Conservation (phyloP, 64 coral and sea anemone genomes). For the Montipora foliosa region DNA sequence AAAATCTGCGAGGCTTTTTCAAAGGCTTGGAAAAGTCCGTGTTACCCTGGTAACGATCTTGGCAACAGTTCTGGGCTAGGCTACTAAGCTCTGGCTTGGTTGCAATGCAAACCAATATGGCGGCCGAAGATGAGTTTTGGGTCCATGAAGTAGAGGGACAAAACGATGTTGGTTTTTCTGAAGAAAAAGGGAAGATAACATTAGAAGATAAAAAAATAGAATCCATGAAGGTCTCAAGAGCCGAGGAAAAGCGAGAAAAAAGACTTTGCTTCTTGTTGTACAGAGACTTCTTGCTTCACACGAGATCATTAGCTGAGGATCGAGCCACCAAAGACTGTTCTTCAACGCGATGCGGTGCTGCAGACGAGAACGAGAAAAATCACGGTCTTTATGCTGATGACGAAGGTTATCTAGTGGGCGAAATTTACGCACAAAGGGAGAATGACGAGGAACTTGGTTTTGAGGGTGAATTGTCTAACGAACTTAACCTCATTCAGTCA, state of each 20-base stretch:
- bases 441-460: conserved; percentile 17
- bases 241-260: neutral
- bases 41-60: conserved; percentile 33
- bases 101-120: conserved; percentile 35
- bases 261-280: neutral
- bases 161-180: neutral
- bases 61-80: neutral
- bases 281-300: conserved; percentile 1
- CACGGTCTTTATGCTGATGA: conserved; percentile 13
- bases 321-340: neutral
- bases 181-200: neutral
- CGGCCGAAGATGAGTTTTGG: neutral
- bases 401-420: conserved; percentile 21
- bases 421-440: neutral
- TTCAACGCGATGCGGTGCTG: no score
- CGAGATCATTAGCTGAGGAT: neutral
- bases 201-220: neutral
- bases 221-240: neutral
- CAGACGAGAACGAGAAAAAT: neutral
- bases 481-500: conserved; percentile 12
- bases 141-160: neutral
- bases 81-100: conserved; percentile 21
- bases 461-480: conserved; percentile 4
- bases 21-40: conserved; percentile 8
- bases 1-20: neutral